Percentiles rank a stretch among this genome's conserved stretches.
Evolutionary conservation across 2,113 vertebrate genomes (phyloP).

Genomic region (Choloepus hoffmanni): DNA sequence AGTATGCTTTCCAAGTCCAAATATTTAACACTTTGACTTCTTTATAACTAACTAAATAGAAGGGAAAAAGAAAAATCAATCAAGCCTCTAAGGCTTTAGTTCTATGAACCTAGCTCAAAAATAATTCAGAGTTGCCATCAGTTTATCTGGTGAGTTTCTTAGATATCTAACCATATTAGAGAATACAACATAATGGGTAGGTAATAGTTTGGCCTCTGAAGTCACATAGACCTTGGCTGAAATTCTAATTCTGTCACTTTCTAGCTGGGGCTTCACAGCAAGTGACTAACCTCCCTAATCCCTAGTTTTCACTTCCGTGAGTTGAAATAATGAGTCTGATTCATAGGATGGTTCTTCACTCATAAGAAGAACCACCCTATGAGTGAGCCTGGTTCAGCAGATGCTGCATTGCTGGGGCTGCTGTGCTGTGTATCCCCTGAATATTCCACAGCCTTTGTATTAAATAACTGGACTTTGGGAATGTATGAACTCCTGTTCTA

Average conservation of each 20-base stretch:
- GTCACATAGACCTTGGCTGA: background rate
- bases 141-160: background rate
- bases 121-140: background rate
- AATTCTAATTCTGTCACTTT: slow-evolving; percentile 43
- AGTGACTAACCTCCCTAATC: background rate
- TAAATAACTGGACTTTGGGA: background rate
- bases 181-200: background rate
- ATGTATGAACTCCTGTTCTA: no score
- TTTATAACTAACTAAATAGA: background rate
- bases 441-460: background rate
- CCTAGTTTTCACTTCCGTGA: slow-evolving; percentile 2
- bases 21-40: slow-evolving; percentile 40
- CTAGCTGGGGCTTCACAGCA: background rate
- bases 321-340: background rate
- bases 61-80: background rate
- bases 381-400: background rate
- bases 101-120: slow-evolving; percentile 16
- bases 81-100: background rate
- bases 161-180: background rate
- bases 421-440: background rate
- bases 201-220: background rate
- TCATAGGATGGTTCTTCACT: background rate
- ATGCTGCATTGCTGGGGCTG: background rate
- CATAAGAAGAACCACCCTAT: no score
- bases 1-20: background rate